phyloP scores from a whole-genome alignment of 2,888 invertebrate genomes.

The Cataglyphis cursor region DNA sequence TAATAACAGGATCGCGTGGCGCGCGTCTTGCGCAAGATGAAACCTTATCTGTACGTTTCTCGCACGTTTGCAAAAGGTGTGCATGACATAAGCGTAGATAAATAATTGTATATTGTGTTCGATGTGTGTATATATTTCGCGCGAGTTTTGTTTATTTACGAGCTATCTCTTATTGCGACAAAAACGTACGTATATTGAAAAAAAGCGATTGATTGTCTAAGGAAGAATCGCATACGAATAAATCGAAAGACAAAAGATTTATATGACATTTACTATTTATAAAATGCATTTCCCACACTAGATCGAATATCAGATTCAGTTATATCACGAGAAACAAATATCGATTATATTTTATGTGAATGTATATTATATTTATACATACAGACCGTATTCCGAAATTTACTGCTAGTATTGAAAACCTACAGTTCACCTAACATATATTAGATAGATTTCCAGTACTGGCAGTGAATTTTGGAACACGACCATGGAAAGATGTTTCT shows the following conservation, averaged over 20 bases:
- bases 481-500: slow-evolving; percentile 15
- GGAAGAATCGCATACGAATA: background rate
- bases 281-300: background rate
- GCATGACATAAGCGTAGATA: slow-evolving; percentile 14
- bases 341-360: slow-evolving; percentile 15
- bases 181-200: background rate
- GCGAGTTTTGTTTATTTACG: background rate
- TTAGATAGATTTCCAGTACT: no score
- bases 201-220: background rate
- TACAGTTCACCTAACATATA: no score
- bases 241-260: background rate
- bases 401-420: no score
- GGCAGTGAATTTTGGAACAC: no score
- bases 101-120: slow-evolving; percentile 51
- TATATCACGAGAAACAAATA: slow-evolving; percentile 22
- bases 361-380: background rate
- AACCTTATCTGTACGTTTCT: slow-evolving; percentile 6
- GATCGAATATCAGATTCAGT: slow-evolving; percentile 19
- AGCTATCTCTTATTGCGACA: background rate
- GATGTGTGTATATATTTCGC: background rate
- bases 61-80: background rate
- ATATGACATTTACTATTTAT: slow-evolving; percentile 7
- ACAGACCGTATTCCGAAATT: no score
- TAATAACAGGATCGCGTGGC: slow-evolving; percentile 36
- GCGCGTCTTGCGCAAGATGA: slow-evolving; percentile 35